Percentiles rank a stretch among this genome's conserved stretches.
phyloP scores from a whole-genome alignment of 2,113 vertebrate species.

The Gymnorhina tibicen region DNA sequence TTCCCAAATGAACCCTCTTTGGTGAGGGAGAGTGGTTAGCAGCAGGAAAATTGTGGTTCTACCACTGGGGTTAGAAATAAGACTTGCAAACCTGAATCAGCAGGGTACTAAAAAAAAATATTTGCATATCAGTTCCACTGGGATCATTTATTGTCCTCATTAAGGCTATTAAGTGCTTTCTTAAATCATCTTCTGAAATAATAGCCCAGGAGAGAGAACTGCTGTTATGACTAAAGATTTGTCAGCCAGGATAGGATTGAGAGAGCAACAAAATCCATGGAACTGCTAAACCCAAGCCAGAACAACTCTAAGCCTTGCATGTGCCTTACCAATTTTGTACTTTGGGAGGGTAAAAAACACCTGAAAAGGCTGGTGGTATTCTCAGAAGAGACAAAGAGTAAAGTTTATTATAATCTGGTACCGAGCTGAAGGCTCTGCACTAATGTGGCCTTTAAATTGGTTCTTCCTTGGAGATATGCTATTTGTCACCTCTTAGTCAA shows the following conservation, averaged over 20 bases:
- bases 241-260: not conserved
- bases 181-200: not conserved
- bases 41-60: not conserved
- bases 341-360: not conserved
- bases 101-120: not conserved
- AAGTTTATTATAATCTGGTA: not conserved
- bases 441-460: not conserved
- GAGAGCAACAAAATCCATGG: not conserved
- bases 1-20: not conserved
- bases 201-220: not conserved
- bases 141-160: not conserved
- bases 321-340: not conserved
- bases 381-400: not conserved
- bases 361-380: not conserved
- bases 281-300: not conserved
- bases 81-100: not conserved
- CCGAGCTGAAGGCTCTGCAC: not conserved
- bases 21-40: not conserved
- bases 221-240: not conserved
- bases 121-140: not conserved
- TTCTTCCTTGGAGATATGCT: not conserved
- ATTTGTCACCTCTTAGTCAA: not conserved
- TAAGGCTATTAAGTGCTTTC: not conserved
- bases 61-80: not conserved
- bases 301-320: not conserved